A percentile compares a stretch with the other conserved stretches of the same genome.
Evolutionary conservation across 2,888 invertebrate species (phyloP).

Genomic region (Agrotis exclamationis): DNA sequence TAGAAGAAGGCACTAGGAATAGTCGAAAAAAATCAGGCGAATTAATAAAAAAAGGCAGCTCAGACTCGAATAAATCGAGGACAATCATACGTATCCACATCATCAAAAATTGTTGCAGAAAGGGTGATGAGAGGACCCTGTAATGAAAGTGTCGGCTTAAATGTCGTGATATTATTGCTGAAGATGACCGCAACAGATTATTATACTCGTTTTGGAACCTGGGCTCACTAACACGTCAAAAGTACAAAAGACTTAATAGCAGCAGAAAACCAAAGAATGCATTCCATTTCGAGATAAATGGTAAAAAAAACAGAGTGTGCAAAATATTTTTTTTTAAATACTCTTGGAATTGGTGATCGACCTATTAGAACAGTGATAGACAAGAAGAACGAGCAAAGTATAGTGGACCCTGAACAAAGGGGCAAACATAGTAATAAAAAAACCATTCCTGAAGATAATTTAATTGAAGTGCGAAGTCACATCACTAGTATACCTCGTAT

Average conservation of each 20-base stretch:
- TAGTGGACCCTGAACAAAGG: constrained; percentile 12
- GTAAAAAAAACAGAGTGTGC: constrained; percentile 5
- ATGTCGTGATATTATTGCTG: too few relatives aligned
- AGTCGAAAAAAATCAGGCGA: not conserved
- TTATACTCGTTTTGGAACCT: too few relatives aligned
- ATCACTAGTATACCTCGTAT: constrained; percentile 18
- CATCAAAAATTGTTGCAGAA: too few relatives aligned
- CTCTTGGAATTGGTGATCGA: constrained; percentile 28
- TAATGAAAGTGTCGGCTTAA: too few relatives aligned
- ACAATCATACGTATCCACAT: too few relatives aligned
- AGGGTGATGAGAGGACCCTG: too few relatives aligned
- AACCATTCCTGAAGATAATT: not conserved
- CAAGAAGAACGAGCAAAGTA: constrained; percentile 17
- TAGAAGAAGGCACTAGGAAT: constrained; percentile 6
- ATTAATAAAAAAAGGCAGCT: too few relatives aligned
- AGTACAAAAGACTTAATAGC: constrained; percentile 27
- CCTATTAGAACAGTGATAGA: constrained; percentile 35
- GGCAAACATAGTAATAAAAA: constrained; percentile 28
- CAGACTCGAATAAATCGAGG: too few relatives aligned
- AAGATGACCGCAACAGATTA: too few relatives aligned
- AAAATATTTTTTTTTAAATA: constrained; percentile 32
- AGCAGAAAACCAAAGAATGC: constrained; percentile 30
- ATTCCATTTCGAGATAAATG: constrained; percentile 26
- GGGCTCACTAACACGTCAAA: too few relatives aligned
- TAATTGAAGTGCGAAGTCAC: constrained; percentile 16